A percentile compares a stretch with the other conserved stretches of the same genome.
These are phyloP conservation scores for Lymantria monacha DNA, from an alignment of 2,888 invertebrate species.

Conservation along the genomic window DNA sequence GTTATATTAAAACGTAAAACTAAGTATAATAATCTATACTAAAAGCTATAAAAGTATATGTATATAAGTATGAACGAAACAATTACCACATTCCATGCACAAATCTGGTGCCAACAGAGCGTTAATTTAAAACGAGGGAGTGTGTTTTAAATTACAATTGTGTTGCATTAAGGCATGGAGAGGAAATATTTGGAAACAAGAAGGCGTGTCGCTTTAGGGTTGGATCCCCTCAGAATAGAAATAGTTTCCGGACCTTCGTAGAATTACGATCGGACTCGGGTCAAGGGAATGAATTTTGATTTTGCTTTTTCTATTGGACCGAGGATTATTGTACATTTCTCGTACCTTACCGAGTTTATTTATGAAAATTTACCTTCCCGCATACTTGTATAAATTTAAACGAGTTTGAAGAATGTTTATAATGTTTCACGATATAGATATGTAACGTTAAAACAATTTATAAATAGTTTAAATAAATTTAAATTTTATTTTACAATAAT, in stretches of 20 bases:
- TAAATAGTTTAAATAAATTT: too few species aligned
- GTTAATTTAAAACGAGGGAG: constrained; percentile 44
- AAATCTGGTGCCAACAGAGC: constrained; percentile 44
- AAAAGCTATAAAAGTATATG: too few species aligned
- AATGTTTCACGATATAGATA: too few species aligned
- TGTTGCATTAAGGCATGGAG: constrained; percentile 34
- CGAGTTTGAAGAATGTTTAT: neutral
- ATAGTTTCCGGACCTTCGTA: constrained; percentile 66
- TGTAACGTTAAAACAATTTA: too few species aligned
- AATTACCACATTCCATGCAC: constrained; percentile 58
- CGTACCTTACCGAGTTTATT: constrained; percentile 48
- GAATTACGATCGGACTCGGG: constrained; percentile 62
- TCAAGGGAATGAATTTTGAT: constrained; percentile 77
- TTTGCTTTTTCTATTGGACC: constrained; percentile 65
- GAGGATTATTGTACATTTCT: constrained; percentile 55
- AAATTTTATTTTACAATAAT: too few species aligned
- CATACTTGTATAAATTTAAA: constrained; percentile 50
- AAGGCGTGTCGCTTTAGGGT: constrained; percentile 50
- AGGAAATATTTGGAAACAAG: constrained; percentile 58
- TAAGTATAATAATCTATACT: too few species aligned
- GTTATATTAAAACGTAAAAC: too few species aligned
- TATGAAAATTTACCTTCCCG: constrained; percentile 53
- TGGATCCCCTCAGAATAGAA: constrained; percentile 68
- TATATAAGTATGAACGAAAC: constrained; percentile 37
- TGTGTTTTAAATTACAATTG: constrained; percentile 55